Evolutionary conservation across 2,113 vertebrate genomes (phyloP).

Genomic region (Toxostoma redivivum): DNA sequence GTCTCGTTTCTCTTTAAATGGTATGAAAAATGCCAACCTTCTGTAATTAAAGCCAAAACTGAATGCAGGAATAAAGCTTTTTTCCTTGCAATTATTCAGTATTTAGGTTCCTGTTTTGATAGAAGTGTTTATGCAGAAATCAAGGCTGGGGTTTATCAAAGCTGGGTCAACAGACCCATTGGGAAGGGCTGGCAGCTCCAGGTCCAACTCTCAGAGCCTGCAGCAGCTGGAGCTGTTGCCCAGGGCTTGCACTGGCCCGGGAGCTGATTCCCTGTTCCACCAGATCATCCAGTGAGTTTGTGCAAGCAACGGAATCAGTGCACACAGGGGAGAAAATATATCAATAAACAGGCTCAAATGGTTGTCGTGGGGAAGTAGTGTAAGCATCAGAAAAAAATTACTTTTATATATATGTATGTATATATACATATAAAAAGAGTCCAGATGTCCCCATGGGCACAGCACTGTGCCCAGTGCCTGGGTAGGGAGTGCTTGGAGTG

Average conservation of each 20-base stretch:
- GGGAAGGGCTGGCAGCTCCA: fast-evolving
- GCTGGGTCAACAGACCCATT: background rate
- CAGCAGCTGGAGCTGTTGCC: background rate
- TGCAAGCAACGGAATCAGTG: background rate
- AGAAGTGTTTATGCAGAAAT: background rate
- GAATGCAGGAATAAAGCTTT: background rate
- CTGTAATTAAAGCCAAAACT: conserved; percentile 50
- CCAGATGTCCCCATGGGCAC: fast-evolving
- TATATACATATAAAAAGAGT: background rate
- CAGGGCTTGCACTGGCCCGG: background rate
- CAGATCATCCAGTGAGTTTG: fast-evolving
- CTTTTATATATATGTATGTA: background rate
- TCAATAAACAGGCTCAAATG: background rate
- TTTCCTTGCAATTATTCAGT: background rate
- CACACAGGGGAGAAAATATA: background rate
- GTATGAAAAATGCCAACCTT: conserved; percentile 46
- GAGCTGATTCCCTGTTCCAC: background rate
- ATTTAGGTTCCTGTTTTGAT: background rate
- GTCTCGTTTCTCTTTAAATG: conserved; percentile 38
- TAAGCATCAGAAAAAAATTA: background rate
- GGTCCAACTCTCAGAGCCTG: background rate
- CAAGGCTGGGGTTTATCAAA: background rate
- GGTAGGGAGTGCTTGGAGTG: too few relatives aligned
- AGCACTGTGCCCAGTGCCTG: fast-evolving
- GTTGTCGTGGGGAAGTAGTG: background rate